Percentiles rank a stretch among this genome's conserved stretches.
phyloP scores from a whole-genome alignment of 2,113 vertebrate genomes.

The Rhynchomys soricoides region DNA sequence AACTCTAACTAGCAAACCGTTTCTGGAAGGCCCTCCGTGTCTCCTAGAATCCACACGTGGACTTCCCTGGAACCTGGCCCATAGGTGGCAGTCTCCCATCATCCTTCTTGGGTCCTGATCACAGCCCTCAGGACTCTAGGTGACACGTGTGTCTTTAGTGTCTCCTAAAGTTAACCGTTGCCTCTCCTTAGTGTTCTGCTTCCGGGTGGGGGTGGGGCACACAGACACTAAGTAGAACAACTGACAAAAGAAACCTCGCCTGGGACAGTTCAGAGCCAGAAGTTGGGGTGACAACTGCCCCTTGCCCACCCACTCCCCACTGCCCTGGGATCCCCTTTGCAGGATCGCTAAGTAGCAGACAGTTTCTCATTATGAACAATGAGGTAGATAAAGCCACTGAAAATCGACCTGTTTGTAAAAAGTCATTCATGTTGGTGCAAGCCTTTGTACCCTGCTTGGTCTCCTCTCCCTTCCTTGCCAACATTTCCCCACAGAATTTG shows the following conservation, averaged over 20 bases:
- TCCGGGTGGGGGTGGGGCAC: neutral
- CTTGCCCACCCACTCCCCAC: too few relatives aligned
- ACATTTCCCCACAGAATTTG: neutral
- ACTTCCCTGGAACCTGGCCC: constrained; percentile 66
- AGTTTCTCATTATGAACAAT: neutral
- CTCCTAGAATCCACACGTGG: accelerated
- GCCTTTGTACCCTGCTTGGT: neutral
- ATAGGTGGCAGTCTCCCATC: constrained; percentile 77
- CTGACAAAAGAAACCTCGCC: neutral
- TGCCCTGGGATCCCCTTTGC: neutral
- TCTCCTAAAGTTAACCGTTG: neutral
- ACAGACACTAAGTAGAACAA: neutral
- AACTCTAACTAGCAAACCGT: neutral
- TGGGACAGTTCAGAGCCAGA: neutral
- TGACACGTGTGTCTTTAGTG: neutral
- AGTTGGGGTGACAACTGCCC: accelerated
- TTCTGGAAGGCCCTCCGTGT: neutral
- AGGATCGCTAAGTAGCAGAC: neutral
- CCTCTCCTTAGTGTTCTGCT: neutral
- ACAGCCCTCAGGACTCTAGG: neutral
- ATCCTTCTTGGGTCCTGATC: neutral
- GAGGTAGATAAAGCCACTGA: neutral
- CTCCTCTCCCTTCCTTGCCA: neutral
- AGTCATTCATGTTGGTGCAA: neutral
- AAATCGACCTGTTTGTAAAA: neutral